Percentiles rank a stretch among this genome's conserved stretches.
Conservation (phyloP, 2,888 invertebrate genomes). For the Drosophila bunnanda region DNA sequence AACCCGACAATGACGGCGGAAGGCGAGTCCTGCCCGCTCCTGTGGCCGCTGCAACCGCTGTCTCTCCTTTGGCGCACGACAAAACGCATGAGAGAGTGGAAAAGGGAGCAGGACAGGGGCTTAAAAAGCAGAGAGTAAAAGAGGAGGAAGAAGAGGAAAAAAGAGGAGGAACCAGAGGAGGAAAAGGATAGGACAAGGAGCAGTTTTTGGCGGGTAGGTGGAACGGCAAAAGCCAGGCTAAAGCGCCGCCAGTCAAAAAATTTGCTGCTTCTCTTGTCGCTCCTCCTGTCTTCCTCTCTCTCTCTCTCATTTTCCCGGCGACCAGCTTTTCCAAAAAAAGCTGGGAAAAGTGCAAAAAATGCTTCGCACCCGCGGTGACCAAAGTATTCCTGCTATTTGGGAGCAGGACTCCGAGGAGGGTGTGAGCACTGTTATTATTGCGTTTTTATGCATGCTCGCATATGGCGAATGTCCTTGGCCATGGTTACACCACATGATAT, state of each 20-base stretch:
- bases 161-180: too few species aligned
- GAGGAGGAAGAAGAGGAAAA: background rate
- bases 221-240: conserved; percentile 40
- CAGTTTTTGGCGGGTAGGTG: conserved; percentile 5
- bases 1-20: conserved; percentile 44
- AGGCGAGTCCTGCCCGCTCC: conserved; percentile 24
- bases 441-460: conserved; percentile 79
- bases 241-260: conserved; percentile 47
- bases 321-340: conserved; percentile 30
- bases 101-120: conserved; percentile 5
- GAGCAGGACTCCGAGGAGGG: background rate
- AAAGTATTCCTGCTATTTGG: conserved; percentile 63
- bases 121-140: background rate
- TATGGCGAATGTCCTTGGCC: conserved; percentile 81
- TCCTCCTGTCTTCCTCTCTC: background rate
- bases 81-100: conserved; percentile 53
- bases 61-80: conserved; percentile 50
- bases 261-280: conserved; percentile 25
- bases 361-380: conserved; percentile 73
- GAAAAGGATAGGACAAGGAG: background rate
- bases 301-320: background rate
- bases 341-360: conserved; percentile 50
- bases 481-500: conserved; percentile 71
- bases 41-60: conserved; percentile 52
- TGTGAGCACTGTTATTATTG: conserved; percentile 65